Percentiles rank a stretch among this genome's conserved stretches.
Conservation (phyloP, 2,113 vertebrate genomes). For the Alethe diademata region DNA sequence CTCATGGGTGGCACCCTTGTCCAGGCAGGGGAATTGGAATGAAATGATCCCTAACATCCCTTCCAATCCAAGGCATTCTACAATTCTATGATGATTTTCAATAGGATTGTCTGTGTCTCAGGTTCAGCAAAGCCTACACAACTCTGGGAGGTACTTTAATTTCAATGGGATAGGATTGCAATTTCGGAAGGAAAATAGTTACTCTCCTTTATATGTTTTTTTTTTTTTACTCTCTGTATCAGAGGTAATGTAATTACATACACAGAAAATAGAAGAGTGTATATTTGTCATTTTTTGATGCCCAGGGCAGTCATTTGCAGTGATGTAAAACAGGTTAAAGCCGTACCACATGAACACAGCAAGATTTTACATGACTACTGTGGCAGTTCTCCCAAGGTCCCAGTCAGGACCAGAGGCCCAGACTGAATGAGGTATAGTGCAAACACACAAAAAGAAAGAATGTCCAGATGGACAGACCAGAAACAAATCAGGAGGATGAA, state of each 20-base stretch:
- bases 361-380: neutral
- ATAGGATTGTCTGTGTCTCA: neutral
- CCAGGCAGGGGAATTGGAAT: neutral
- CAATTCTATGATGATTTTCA: neutral
- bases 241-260: neutral
- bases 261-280: neutral
- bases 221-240: neutral
- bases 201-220: neutral
- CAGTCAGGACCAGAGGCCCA: neutral
- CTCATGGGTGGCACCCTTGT: neutral
- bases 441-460: neutral
- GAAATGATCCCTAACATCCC: neutral
- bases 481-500: neutral
- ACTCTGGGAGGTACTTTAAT: neutral
- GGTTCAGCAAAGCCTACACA: neutral
- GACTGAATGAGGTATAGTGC: neutral
- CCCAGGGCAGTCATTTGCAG: neutral
- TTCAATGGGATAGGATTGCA: accelerated
- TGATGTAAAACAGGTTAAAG: neutral
- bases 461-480: neutral
- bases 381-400: neutral
- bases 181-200: neutral
- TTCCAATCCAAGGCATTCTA: neutral
- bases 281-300: neutral
- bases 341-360: neutral